These are phyloP conservation scores for Capitulum mitella DNA, from an alignment of 2,888 invertebrate genomes.

Conservation along the genomic window DNA sequence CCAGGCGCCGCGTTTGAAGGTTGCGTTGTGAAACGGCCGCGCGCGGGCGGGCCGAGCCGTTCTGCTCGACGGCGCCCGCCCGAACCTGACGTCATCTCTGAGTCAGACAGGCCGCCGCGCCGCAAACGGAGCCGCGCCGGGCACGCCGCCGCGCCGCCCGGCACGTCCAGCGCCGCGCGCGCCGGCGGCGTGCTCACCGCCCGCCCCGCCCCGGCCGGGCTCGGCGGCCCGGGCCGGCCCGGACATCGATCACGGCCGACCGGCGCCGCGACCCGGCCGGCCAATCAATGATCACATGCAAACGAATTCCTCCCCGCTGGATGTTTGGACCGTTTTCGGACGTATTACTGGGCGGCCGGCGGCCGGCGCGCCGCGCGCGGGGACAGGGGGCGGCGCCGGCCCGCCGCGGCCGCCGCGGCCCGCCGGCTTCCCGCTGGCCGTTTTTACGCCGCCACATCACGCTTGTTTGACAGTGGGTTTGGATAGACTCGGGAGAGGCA, in stretches of 20 bases:
- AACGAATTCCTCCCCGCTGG: slow-evolving; percentile 11
- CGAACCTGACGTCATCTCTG: background rate
- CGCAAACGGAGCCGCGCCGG: background rate
- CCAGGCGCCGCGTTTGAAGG: slow-evolving; percentile 14
- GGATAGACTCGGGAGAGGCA: slow-evolving; percentile 7
- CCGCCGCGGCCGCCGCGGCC: background rate
- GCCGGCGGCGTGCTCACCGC: background rate
- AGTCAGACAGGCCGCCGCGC: background rate
- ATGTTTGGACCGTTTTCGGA: background rate
- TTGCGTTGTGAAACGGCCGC: background rate
- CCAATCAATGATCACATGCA: slow-evolving; percentile 20
- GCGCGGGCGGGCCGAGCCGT: background rate
- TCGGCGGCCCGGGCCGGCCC: background rate
- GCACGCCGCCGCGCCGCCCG: no score
- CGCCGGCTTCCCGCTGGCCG: background rate
- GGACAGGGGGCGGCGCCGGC: background rate
- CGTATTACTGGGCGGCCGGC: background rate
- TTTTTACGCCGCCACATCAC: slow-evolving; percentile 31
- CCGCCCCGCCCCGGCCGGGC: background rate
- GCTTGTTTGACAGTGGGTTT: slow-evolving; percentile 15
- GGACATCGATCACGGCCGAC: background rate
- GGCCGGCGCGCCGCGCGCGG: background rate
- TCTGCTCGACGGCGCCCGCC: slow-evolving; percentile 33
- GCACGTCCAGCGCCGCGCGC: no score
- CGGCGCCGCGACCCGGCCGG: no score